Conservation (phyloP, 2,888 invertebrate species). For the Drosophila nr. medialis region DNA sequence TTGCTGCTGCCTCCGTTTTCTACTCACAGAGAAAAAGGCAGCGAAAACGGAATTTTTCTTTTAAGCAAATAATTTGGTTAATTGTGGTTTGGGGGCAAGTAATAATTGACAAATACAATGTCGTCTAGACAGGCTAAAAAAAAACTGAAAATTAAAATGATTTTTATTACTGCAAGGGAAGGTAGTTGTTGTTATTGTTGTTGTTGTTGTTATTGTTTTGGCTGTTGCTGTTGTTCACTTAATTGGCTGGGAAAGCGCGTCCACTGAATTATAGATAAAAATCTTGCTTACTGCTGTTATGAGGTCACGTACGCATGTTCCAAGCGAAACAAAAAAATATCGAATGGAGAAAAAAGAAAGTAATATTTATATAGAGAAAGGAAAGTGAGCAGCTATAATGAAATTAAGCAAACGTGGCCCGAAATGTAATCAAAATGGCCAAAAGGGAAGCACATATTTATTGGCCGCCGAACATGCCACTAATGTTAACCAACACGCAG, state of each 20-base stretch:
- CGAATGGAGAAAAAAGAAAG: neutral
- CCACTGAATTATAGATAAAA: slow-evolving; percentile 76
- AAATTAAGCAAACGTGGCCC: slow-evolving; percentile 76
- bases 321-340: slow-evolving; percentile 9
- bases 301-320: slow-evolving; percentile 76
- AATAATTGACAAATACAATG: slow-evolving; percentile 68
- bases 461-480: slow-evolving; percentile 69
- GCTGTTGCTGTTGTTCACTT: slow-evolving; percentile 24
- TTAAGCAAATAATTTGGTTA: slow-evolving; percentile 33
- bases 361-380: slow-evolving; percentile 6
- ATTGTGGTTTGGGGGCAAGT: slow-evolving; percentile 47
- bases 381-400: slow-evolving; percentile 67
- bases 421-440: slow-evolving; percentile 60
- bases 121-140: slow-evolving; percentile 64
- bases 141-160: slow-evolving; percentile 38
- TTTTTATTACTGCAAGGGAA: slow-evolving; percentile 38
- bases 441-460: slow-evolving; percentile 69
- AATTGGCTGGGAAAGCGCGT: slow-evolving; percentile 57
- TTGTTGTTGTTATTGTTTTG: neutral
- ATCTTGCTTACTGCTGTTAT: slow-evolving; percentile 75
- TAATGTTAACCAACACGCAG: slow-evolving; percentile 69
- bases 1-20: slow-evolving; percentile 22
- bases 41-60: slow-evolving; percentile 5
- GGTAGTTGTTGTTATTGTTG: neutral
- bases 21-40: slow-evolving; percentile 25